Percentiles rank a stretch among this genome's conserved stretches.
Evolutionary conservation across 2,113 vertebrate species (phyloP).

Genomic region (Tenrec ecaudatus): DNA sequence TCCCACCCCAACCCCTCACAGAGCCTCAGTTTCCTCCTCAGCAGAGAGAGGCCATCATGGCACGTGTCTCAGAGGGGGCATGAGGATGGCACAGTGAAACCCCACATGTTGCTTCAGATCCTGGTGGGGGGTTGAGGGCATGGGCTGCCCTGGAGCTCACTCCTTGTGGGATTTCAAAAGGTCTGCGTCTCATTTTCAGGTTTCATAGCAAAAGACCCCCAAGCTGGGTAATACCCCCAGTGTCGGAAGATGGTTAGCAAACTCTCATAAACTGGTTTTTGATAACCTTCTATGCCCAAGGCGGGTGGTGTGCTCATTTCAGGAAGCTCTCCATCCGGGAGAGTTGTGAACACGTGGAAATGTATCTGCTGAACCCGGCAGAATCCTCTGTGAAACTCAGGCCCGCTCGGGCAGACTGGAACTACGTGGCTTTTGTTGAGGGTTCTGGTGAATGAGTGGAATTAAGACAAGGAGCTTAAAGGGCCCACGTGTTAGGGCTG

Average conservation of each 20-base stretch:
- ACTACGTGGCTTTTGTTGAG: background rate
- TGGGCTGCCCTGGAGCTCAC: background rate
- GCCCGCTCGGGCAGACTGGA: background rate
- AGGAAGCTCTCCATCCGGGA: background rate
- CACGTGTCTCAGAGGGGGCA: background rate
- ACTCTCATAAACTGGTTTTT: background rate
- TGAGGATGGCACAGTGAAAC: background rate
- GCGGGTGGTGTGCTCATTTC: background rate
- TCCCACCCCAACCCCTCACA: background rate
- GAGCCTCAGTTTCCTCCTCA: slow-evolving; percentile 39
- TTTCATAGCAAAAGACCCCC: background rate
- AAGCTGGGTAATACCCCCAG: background rate
- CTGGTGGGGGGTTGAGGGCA: background rate
- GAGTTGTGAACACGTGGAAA: background rate
- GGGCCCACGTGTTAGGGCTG: background rate
- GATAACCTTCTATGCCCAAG: background rate
- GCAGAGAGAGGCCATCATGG: background rate
- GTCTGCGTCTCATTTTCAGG: background rate
- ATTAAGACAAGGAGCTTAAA: background rate
- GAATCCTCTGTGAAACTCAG: background rate
- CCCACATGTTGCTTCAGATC: background rate
- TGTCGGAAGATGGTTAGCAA: background rate
- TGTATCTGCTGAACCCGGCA: background rate
- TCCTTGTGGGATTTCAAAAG: background rate
- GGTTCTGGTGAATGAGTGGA: background rate